Evolutionary conservation across 2,113 vertebrate species (phyloP), one percentile per base, ranked within the genome.

Genomic region (Hylia prasina): DNA sequence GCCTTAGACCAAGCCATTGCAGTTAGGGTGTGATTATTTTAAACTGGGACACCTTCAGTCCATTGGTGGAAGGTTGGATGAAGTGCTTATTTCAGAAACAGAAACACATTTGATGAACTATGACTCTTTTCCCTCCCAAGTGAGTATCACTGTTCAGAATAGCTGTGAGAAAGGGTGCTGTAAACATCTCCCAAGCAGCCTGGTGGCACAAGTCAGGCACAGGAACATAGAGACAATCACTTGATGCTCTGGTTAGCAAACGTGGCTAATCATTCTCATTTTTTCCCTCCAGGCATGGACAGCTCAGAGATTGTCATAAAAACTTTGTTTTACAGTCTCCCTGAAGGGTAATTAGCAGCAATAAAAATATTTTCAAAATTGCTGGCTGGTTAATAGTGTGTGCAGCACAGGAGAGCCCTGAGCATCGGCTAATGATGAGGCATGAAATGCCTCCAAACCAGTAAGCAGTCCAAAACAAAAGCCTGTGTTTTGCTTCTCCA

Each of bases 281-380:
- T 75, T 95, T 87, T 93, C 44, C 61, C 89, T 95, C n/a, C 37
- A 79, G 91, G 83, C 96, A 75, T 9, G 37, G 65, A 35, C 51
- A 89, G 69, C 57, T 56, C 53, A 61, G 69, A 72, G 44, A 60
- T 60, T 84, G 66, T 69, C 84, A 82, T 78, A 83, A 95, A 82
- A 57, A 60, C 37, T 91, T 66, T 53, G 17, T 64, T 97, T 95
- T 95, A 92, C 57, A 53, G 53, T 53, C n/a, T 94, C 95, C 77
- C 91, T n/a, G 40, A 79, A 75, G 81, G 72, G 65, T 76, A 76
- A 96, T 96, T 95, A 96, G n/a, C 57, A 90, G 91, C 86, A 96
- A 94, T 95, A 92, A 95, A 96, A 89, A 84, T 93, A 69, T 87
- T 91, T 95, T 89, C 0, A 0, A 82, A 91, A 89, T 82, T 93